Conservation (phyloP, 2,888 invertebrate genomes). For the Drosophila subquinaria region DNA sequence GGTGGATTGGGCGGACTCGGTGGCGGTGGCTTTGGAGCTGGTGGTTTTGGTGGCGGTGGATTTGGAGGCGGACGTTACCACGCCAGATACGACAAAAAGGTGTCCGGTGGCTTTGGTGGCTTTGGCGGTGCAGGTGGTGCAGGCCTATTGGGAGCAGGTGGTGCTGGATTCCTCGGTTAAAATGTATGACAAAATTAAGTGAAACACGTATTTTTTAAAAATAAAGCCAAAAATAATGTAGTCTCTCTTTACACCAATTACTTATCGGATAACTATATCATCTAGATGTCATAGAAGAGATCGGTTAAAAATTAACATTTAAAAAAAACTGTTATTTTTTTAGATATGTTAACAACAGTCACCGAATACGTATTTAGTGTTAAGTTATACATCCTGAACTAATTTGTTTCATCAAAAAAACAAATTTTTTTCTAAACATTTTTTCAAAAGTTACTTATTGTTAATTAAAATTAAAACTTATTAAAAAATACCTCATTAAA, state of each 20-base stretch:
- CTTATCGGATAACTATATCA: neutral
- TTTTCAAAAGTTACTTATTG: no score
- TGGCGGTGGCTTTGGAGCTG: constrained; percentile 63
- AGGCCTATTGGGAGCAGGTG: constrained; percentile 50
- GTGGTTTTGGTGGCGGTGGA: constrained; percentile 26
- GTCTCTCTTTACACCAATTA: no score
- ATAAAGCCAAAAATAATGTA: constrained; percentile 35
- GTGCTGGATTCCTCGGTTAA: constrained; percentile 41
- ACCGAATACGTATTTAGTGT: no score
- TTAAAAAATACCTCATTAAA: no score
- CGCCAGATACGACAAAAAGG: constrained; percentile 26
- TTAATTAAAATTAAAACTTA: no score
- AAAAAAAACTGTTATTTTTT: no score
- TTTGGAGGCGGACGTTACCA: constrained; percentile 30
- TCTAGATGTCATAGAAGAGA: neutral
- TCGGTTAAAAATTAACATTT: no score
- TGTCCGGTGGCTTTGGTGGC: constrained; percentile 34
- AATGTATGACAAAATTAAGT: constrained; percentile 6
- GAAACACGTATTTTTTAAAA: constrained; percentile 1
- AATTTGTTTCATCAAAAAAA: no score
- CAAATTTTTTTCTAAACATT: no score
- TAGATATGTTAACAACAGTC: no score
- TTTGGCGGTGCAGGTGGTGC: constrained; percentile 34
- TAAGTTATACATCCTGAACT: no score
- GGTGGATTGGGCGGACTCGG: constrained; percentile 72